Evolutionary conservation across 2,113 vertebrate species (phyloP), one percentile per base, ranked within the genome.

Genomic region (Gasterosteus nipponicus): DNA sequence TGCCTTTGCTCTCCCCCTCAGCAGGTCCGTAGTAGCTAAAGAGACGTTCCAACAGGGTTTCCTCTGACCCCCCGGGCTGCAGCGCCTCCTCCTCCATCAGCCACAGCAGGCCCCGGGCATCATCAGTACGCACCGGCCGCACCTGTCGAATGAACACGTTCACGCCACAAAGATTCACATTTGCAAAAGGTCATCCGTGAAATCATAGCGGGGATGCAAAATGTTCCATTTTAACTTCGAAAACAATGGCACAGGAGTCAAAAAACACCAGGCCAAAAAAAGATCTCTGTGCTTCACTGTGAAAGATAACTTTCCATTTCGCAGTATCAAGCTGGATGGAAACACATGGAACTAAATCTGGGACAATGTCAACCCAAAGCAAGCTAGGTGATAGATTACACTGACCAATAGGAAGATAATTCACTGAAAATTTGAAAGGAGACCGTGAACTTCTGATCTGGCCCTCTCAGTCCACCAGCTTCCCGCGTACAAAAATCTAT

Each of bases 11-110:
- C 73, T 95, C 92, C 12, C 95, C 96, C 85, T 99, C 97, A 59
- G 95, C 95, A 1, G 96, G 97, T 19, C 97, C 97, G 0, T 97
- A 99, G 94, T 98, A 98, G 87, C 95, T 94, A 68, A 99, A 98
- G 22, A 99, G 95, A 7, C 96, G 92, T 47, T 96, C 94, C 78
- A 99, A 88, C 59, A 99, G 92, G 1, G 95, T 92, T 64, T 97
- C 95, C 77, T 97, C 97, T 0, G 93, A 96, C 67, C 96, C 96
- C 0, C 94, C 96, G 0, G 96, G 96, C 85, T 96, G 96, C 82
- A 96, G 75, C 0, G 95, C 96, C 89, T 99, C 97, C 91, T 99
- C 98, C 77, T 99, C 98, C 92, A 99, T 93, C 22, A 99, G 92
- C 98, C 98, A 99, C 61, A 99, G 89, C 75, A 99, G 91, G 16